These are phyloP conservation scores for Stenolophus ochropezus DNA, from an alignment of 2,888 invertebrate species.

Conservation along the genomic window DNA sequence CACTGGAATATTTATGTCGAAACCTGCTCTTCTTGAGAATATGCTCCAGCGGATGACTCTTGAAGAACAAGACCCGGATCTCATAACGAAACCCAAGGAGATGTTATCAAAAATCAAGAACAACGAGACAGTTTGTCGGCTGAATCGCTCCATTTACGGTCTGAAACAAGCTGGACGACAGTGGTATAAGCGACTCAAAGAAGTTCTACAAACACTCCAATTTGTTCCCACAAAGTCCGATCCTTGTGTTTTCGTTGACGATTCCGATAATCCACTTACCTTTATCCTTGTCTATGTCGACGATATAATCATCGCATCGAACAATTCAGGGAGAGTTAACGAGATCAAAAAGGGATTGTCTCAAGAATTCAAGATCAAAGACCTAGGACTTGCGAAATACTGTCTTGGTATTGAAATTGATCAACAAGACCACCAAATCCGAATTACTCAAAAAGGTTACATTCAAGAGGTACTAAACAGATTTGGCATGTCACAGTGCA, in stretches of 20 bases:
- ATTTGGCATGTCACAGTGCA: slow-evolving; percentile 55
- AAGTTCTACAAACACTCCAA: neutral
- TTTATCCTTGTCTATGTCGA: slow-evolving; percentile 1
- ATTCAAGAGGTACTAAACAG: slow-evolving; percentile 39
- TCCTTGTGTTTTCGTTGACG: neutral
- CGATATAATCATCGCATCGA: neutral
- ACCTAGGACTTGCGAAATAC: slow-evolving; percentile 57
- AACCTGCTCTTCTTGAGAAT: neutral
- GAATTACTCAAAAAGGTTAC: slow-evolving; percentile 59
- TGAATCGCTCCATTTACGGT: neutral
- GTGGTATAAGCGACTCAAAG: neutral
- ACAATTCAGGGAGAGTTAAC: neutral
- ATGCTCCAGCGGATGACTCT: neutral
- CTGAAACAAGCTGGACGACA: slow-evolving; percentile 21
- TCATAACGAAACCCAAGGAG: neutral
- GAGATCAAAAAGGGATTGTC: neutral
- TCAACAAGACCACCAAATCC: slow-evolving; percentile 38
- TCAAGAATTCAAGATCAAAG: slow-evolving; percentile 55
- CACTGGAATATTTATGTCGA: slow-evolving; percentile 26
- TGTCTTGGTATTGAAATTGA: slow-evolving; percentile 53
- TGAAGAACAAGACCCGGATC: neutral
- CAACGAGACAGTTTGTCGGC: neutral
- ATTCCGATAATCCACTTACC: neutral
- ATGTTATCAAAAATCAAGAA: neutral
- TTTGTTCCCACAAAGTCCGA: neutral